Base-by-base conservation (phyloP, 2,888 invertebrate genomes). In the Callosobruchus maculatus region DNA sequence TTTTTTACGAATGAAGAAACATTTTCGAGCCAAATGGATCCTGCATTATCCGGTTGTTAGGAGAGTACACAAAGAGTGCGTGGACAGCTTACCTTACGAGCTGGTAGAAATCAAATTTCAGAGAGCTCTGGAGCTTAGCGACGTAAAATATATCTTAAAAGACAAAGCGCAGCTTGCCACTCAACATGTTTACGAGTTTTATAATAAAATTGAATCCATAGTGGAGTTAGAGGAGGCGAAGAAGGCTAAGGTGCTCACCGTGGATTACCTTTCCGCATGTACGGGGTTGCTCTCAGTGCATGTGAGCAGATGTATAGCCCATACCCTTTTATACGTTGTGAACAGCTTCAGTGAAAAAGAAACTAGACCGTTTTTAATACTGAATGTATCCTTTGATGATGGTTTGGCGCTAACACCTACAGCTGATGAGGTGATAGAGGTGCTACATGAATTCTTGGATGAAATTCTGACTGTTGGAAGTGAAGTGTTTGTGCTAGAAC, bases 271-370 rank as follows among this genome's bases (percentile, higher is more conserved):
- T 71, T 78, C 75, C 31, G 82, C 82, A 21, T 81, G 81, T 69
- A 83, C 82, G 26, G 88, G 86, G 22, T 83, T 91, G 0, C 88
- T 91, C 73, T 88, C 88, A 71, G 88, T 90, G 81, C 91, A 93
- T 84, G 89, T 94, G 80, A 91, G 92, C 81, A 90, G 91, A 81
- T 81, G 92, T 68, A 93, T 93, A 89, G 90, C 91, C 70, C 88
- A 90, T 74, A 93, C 93, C 20, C 90, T 94, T 71, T 87, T 91
- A 71, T 88, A 90, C 77, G 86, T 94, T n/a, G 89, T 92, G 75
- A 87, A 89, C 0, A 84, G 88, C 22, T 87, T 92, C 18, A 85
- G 87, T 75, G 86, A 89, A 78, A 86, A 88, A 0, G 86, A 88
- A 7, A 75, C 74, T 20, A 74, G 72, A 21, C 79, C 81, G 3